Percentiles rank a stretch among this genome's conserved stretches.
phyloP scores from a whole-genome alignment of 2,888 invertebrate genomes.

The Temnothorax ravouxi region DNA sequence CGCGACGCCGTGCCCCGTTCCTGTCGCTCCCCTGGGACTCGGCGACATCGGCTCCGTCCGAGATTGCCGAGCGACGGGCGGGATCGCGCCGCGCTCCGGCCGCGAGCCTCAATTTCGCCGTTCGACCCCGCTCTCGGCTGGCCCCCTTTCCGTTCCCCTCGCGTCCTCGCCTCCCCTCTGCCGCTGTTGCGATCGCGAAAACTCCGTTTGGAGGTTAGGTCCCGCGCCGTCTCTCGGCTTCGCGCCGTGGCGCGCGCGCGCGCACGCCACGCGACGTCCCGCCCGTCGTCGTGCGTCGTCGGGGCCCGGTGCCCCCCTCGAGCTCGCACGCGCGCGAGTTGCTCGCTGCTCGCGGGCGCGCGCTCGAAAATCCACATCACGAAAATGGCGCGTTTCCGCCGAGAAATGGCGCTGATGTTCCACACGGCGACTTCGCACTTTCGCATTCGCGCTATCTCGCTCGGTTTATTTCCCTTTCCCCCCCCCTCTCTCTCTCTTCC shows the following conservation, averaged over 20 bases:
- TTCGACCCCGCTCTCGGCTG: neutral
- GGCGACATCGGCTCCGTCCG: neutral
- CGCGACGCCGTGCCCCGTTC: neutral
- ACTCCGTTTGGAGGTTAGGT: constrained; percentile 46
- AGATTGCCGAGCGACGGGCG: neutral
- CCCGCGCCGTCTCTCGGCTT: neutral
- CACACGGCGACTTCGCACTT: constrained; percentile 70
- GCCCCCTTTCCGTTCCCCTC: neutral
- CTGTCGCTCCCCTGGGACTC: too few species aligned
- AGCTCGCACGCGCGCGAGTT: neutral
- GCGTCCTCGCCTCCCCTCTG: neutral
- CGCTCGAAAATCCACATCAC: constrained; percentile 74
- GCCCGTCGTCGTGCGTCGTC: neutral
- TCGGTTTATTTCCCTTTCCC: constrained; percentile 67
- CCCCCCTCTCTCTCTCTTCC: neutral
- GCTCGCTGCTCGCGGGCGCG: constrained; percentile 1
- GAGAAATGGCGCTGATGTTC: constrained; percentile 86
- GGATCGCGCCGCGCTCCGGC: neutral
- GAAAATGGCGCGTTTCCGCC: constrained; percentile 86
- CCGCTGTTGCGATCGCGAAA: neutral
- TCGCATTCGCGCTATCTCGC: constrained; percentile 72
- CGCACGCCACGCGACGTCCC: neutral
- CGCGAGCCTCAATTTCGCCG: neutral
- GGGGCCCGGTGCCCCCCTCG: neutral
- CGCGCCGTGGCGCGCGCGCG: neutral